A percentile compares a stretch with the other conserved stretches of the same genome.
phyloP scores from a whole-genome alignment of 2,888 invertebrate species.

The Dynastes tityus region DNA sequence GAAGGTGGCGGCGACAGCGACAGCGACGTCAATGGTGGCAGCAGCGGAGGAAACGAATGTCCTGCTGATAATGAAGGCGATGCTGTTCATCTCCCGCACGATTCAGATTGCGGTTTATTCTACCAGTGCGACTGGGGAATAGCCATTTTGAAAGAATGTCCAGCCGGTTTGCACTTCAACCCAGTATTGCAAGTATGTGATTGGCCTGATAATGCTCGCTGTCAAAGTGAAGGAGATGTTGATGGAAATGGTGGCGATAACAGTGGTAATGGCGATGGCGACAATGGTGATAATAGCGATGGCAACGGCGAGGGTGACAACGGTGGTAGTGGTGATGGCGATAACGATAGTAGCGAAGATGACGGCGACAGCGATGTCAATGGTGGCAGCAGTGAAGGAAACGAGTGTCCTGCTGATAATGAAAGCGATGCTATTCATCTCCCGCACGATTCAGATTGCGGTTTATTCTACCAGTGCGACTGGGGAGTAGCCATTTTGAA shows the following conservation, averaged over 20 bases:
- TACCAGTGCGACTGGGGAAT: constrained; percentile 49
- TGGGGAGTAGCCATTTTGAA: constrained; percentile 42
- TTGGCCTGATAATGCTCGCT: constrained; percentile 50
- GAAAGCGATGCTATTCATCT: constrained; percentile 21
- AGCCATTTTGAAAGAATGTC: constrained; percentile 46
- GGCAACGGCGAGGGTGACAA: not conserved
- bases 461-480: constrained; percentile 28
- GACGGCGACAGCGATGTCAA: not conserved
- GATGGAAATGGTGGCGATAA: no score
- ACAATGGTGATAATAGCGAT: not conserved
- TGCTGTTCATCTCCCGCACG: constrained; percentile 43
- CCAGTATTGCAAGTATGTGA: constrained; percentile 50
- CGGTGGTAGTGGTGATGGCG: not conserved
- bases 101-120: constrained; percentile 48
- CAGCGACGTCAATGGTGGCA: not conserved
- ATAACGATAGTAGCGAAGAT: not conserved
- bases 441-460: constrained; percentile 37
- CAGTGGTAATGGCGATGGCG: not conserved
- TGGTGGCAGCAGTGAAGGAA: not conserved
- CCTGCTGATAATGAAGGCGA: constrained; percentile 6
- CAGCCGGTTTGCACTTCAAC: constrained; percentile 52
- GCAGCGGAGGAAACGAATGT: constrained; percentile 9
- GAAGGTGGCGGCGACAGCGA: not conserved
- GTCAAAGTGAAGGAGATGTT: constrained; percentile 3
- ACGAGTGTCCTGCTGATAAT: constrained; percentile 28